Conservation (phyloP, 2,113 vertebrate species). For the Pseudorhombus dupliciocellatus region DNA sequence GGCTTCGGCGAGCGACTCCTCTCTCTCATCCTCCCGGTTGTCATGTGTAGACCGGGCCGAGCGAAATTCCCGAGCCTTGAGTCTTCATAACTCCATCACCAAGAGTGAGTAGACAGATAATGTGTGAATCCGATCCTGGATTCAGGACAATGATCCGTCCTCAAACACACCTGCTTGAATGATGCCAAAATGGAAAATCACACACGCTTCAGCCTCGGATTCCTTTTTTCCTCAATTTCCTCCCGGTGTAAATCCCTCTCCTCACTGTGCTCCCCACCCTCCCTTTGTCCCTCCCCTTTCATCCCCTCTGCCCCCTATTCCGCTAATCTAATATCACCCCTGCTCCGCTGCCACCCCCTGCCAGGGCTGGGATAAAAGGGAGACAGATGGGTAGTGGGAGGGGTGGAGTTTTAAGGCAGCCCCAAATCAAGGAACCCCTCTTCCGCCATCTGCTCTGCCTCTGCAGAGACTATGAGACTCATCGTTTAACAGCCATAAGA, state of each 20-base stretch:
- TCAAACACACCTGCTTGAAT: slow-evolving; percentile 32
- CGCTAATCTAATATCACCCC: slow-evolving; percentile 76
- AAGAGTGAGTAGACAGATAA: slow-evolving; percentile 82
- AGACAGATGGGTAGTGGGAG: slow-evolving; percentile 82
- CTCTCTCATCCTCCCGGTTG: slow-evolving; percentile 51
- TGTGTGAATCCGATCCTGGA: background rate
- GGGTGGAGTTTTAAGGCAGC: slow-evolving; percentile 70
- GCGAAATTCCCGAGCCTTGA: slow-evolving; percentile 85
- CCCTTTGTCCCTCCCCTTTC: slow-evolving; percentile 72
- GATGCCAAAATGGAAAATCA: slow-evolving; percentile 56
- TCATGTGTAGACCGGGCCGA: slow-evolving; percentile 78
- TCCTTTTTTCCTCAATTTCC: slow-evolving; percentile 55
- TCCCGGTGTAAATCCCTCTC: slow-evolving; percentile 57
- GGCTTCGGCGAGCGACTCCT: slow-evolving; percentile 75
- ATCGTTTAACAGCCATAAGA: slow-evolving; percentile 53
- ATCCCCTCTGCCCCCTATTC: slow-evolving; percentile 64
- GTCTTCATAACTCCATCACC: slow-evolving; percentile 88
- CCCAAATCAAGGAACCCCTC: slow-evolving; percentile 78
- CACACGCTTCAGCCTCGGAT: slow-evolving; percentile 54
- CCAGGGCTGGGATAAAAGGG: slow-evolving; percentile 71
- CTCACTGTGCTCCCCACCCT: slow-evolving; percentile 63
- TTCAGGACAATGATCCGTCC: slow-evolving; percentile 14
- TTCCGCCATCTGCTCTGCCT: slow-evolving; percentile 80
- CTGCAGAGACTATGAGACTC: slow-evolving; percentile 61
- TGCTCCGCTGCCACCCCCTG: slow-evolving; percentile 70